Evolutionary conservation across 2,797 vertebrate species (phyloP).

Genomic region (Monodelphis domestica): DNA sequence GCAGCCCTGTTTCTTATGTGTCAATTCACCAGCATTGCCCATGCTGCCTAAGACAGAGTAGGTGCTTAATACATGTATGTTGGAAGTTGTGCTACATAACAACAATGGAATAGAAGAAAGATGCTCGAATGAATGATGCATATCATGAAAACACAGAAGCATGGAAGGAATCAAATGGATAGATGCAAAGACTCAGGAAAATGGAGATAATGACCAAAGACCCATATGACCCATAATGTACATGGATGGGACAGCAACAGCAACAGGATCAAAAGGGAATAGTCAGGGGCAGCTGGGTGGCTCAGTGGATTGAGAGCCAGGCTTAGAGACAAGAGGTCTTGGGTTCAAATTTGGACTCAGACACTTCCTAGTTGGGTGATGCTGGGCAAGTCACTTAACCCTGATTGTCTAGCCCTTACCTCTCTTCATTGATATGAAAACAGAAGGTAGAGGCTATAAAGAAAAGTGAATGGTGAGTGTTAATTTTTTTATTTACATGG

Average conservation of each 20-base stretch:
- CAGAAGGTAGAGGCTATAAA: too few species aligned
- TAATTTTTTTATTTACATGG: not conserved
- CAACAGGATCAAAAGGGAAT: not conserved
- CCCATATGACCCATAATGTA: too few species aligned
- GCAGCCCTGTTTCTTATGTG: not conserved
- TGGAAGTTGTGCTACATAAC: not conserved
- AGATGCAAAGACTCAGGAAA: not conserved
- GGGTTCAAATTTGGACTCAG: too few species aligned
- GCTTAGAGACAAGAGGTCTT: too few species aligned
- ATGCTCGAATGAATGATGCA: not conserved
- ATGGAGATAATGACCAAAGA: rapidly evolving
- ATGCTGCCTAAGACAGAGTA: not conserved
- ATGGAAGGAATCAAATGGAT: not conserved
- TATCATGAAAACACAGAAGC: not conserved
- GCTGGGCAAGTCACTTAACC: too few species aligned
- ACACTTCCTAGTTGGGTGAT: too few species aligned
- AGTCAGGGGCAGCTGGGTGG: too few species aligned
- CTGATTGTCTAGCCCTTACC: too few species aligned
- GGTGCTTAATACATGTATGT: not conserved
- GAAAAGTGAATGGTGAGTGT: not conserved
- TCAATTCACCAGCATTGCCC: not conserved
- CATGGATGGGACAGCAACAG: not conserved
- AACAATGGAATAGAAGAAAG: not conserved
- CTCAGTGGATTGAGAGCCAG: too few species aligned
- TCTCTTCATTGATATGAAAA: too few species aligned